phyloP scores from a whole-genome alignment of 1,140 invertebrate genomes.

The Drosophila leontia region DNA sequence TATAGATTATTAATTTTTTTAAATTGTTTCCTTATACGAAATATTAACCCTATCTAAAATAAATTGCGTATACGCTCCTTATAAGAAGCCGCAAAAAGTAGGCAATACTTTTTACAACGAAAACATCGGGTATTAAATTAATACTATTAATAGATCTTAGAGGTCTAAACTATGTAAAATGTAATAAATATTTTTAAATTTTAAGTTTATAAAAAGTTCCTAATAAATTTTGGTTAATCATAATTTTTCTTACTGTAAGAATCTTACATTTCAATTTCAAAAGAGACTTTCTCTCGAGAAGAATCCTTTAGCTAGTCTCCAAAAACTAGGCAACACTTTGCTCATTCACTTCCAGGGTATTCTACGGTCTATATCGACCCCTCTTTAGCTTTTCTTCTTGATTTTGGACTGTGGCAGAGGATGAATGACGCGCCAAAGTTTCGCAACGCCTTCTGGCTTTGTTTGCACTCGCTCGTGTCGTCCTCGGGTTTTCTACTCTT shows the following conservation, averaged over 20 bases:
- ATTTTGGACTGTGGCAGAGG: slow-evolving; percentile 69
- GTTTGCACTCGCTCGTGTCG: slow-evolving; percentile 63
- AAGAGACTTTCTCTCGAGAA: neutral
- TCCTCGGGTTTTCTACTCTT: slow-evolving; percentile 19
- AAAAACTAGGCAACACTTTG: slow-evolving; percentile 2
- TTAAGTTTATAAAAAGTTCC: neutral
- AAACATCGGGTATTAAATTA: neutral
- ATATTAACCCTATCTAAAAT: neutral
- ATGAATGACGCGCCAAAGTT: slow-evolving; percentile 80
- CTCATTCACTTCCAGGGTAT: neutral
- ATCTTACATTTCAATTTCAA: too few relatives aligned
- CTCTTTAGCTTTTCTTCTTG: neutral
- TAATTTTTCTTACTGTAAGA: too few relatives aligned
- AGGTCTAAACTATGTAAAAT: too few relatives aligned
- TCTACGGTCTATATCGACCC: neutral
- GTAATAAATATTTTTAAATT: neutral
- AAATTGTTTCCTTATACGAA: neutral
- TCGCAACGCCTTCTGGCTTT: slow-evolving; percentile 81
- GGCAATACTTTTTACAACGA: neutral
- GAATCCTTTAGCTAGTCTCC: neutral
- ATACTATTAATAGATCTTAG: too few relatives aligned
- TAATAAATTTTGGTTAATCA: neutral
- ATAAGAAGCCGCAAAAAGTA: neutral
- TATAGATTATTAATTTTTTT: neutral
- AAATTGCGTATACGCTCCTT: too few relatives aligned